Evolutionary conservation across 2,113 vertebrate species (phyloP), one percentile per base, ranked within the genome.

Genomic region (Haemorhous mexicanus): DNA sequence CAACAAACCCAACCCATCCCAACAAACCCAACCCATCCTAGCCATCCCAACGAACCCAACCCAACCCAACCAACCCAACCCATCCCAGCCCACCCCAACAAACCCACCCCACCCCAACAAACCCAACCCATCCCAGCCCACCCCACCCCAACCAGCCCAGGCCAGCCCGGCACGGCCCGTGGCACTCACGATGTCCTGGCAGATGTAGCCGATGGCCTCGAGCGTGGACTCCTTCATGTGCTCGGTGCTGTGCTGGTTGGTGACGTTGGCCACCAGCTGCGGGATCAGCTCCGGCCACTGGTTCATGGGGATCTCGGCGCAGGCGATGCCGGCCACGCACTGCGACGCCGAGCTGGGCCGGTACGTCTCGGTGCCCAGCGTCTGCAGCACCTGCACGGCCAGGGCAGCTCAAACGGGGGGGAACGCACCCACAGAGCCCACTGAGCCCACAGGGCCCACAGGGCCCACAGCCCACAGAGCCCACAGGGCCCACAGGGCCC

Each of bases 221-320:
- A 99, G 97, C 43, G 99, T 99, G 1, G 99, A 99, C 97, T 99
- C 99, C 97, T 99, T 99, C 99, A 99, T 99, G 96, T 99, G 99
- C 78, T 99, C 99, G 1, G 99, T 99, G 97, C 99, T 99, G 95
- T 98, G 98, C 35, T 99, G 99, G 89, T 99, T 99, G 1, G 99
- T 99, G 43, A 99, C 99, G 37, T 99, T 99, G 37, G 99, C 98
- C 66, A 99, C 98, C 94, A 99, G 98, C 95, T 99, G 99, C 9
- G 99, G 99, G 94, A 99, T 99, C 91, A 99, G 98, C 87, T 99
- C 99, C 0, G 99, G 99, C 99, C 99, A 99, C 90, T 99, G 99
- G 97, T 98, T 99, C 30, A 99, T 99, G 1, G 99, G 99, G 83
- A 99, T 99, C 97, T 99, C 99, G 0, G 99, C 99, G 21, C 99